Conservation (phyloP, 2,113 vertebrate genomes). For the Neolamprologus caudopunctatus region DNA sequence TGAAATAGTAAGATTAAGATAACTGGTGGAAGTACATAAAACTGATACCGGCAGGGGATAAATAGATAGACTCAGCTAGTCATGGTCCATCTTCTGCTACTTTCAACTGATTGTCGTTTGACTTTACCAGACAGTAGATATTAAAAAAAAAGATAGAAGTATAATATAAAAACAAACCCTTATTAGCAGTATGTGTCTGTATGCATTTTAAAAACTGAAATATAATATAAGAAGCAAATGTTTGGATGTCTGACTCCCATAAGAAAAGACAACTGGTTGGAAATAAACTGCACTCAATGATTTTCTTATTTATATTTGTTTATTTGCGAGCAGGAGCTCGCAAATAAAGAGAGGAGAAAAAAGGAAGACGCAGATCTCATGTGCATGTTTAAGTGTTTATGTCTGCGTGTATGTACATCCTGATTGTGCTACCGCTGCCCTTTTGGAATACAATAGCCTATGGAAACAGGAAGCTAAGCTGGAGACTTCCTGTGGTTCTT, state of each 20-base stretch:
- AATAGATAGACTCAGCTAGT: neutral
- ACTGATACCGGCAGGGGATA: neutral
- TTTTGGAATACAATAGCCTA: slow-evolving; percentile 16
- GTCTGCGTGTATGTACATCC: neutral
- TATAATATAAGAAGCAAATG: neutral
- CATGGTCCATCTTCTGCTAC: neutral
- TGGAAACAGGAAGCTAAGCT: slow-evolving; percentile 40
- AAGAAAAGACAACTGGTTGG: neutral
- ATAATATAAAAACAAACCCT: neutral
- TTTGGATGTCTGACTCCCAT: slow-evolving; percentile 4
- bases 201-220: neutral
- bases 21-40: neutral
- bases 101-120: neutral
- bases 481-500: slow-evolving; percentile 24
- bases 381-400: neutral
- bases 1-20: neutral
- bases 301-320: slow-evolving; percentile 18
- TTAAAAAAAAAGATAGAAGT: neutral
- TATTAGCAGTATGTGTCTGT: neutral
- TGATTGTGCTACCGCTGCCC: neutral
- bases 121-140: neutral
- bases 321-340: neutral
- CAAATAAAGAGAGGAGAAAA: too few species aligned
- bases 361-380: neutral
- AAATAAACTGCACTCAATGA: slow-evolving; percentile 20